Evolutionary conservation across 2,797 vertebrate species (phyloP), one percentile per base, ranked within the genome.

Genomic region (Mareca penelope): DNA sequence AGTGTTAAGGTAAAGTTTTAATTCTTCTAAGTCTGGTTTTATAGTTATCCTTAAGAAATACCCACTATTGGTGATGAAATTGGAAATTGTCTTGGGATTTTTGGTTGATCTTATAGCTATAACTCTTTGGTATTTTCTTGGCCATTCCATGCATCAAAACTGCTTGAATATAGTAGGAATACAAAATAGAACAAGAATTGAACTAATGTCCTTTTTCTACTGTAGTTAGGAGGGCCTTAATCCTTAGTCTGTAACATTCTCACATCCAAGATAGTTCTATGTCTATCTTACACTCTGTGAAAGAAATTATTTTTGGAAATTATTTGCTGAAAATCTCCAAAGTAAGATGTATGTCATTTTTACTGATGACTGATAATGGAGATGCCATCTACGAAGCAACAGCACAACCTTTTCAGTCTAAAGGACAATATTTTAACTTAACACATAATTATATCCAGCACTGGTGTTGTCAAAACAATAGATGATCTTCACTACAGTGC

Each of bases 241-340:
- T 52, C 95, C 33, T 53, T 68, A 40, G 31, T 83, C 76, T 90
- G 26, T 91, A 77, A 94, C 86, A 95, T 93, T 71, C 53, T 81
- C 67, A 56, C 46, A 80, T 57, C 40, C 15, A 53, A 67, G 73
- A 81, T 81, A 82, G 13, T 80, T 82, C 57, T 85, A 10, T 53
- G 64, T 93, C 70, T 96, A 72, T 75, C 97, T 97, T 76, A 81
- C 39, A 90, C 8, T 18, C 52, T 78, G 4, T 82, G 88, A 96
- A 96, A 94, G 35, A 86, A 78, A 73, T 50, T 14, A 70, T 88
- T 90, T 91, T 75, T 69, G 48, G 28, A 92, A 96, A 95, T 63
- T 72, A 56, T 94, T 97, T 90, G 46, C 31, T 67, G 59, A 96
- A 73, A 63, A 70, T 44, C 26, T 91, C 46, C 15, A 57, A 78